Evolutionary conservation across 2,888 invertebrate species (phyloP), one percentile per base, ranked within the genome.

Genomic region (Notodonta ziczac): DNA sequence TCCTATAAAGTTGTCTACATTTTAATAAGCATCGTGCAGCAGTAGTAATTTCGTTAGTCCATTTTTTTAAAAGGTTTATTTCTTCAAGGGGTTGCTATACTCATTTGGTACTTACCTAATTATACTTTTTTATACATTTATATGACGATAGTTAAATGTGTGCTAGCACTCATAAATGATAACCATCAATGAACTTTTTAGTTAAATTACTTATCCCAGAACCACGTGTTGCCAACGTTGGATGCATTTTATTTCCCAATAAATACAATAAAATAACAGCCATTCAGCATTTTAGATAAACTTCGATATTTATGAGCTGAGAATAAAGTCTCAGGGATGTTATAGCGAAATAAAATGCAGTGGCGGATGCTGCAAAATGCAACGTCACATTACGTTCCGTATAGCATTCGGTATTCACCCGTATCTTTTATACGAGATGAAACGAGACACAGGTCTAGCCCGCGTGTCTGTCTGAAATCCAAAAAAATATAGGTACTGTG

Each of bases 361-460:
- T 9, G 56, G 16, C 54, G 58, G 60, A 66, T 66, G 61, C 70
- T 66, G 62, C 64, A 73, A 65, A 77, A 73, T 72, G 74, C 73
- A 78, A 64, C 70, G 71, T 71, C 73, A 73, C 78, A 75, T 67
- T 65, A 69, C 69, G 62, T 58, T 60, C 69, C 65, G 62, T 57
- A 55, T 59, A 60, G 56, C 76, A 74, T 80, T 72, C 77, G 67
- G 67, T 69, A 81, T 78, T 75, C 80, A 72, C 50, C 56, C 66
- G 70, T 61, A 61, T 74, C 70, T 75, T 70, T 72, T 72, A 68
- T 73, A 46, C 46, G 46, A n/a, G 46, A 46, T 35, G 4, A 7
- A 35, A 7, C 35, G 35, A 35, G 35, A 7, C 7, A 35, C 7
- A 35, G 35, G 35, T 5, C 5, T 35, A 35, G 35, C 35, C 58